A percentile compares a stretch with the other conserved stretches of the same genome.
Conservation (phyloP, 2,888 invertebrate genomes). For the Steinernema carpocapsae region DNA sequence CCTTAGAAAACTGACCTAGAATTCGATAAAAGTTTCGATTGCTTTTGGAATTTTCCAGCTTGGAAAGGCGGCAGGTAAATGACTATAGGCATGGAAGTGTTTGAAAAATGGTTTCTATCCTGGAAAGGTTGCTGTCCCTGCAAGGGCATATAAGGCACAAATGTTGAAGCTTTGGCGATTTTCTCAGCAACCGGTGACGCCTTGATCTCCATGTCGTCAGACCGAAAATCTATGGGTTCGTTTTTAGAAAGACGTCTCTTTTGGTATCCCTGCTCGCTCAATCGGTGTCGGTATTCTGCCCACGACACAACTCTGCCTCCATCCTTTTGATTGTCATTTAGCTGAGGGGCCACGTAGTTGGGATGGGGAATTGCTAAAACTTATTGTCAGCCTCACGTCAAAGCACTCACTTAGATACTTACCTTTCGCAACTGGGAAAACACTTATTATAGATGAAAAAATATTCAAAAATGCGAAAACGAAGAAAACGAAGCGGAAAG, state of each 20-base stretch:
- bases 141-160: too few species aligned
- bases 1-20: neutral
- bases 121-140: neutral
- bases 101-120: neutral
- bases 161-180: neutral
- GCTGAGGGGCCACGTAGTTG: constrained; percentile 12
- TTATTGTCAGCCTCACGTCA: too few species aligned
- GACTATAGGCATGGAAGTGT: neutral
- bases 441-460: too few species aligned
- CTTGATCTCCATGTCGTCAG: neutral
- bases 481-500: neutral
- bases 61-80: constrained; percentile 18
- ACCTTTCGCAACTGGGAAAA: too few species aligned
- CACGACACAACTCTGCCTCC: constrained; percentile 48
- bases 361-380: neutral
- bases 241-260: too few species aligned
- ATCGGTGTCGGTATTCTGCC: constrained; percentile 53
- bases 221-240: neutral
- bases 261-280: constrained; percentile 35
- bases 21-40: neutral
- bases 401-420: too few species aligned
- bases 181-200: neutral
- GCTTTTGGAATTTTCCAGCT: neutral
- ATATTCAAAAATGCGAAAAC: neutral
- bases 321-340: neutral